These are phyloP conservation scores for Tachina fera DNA, from an alignment of 2,888 invertebrate species.

Conservation along the genomic window DNA sequence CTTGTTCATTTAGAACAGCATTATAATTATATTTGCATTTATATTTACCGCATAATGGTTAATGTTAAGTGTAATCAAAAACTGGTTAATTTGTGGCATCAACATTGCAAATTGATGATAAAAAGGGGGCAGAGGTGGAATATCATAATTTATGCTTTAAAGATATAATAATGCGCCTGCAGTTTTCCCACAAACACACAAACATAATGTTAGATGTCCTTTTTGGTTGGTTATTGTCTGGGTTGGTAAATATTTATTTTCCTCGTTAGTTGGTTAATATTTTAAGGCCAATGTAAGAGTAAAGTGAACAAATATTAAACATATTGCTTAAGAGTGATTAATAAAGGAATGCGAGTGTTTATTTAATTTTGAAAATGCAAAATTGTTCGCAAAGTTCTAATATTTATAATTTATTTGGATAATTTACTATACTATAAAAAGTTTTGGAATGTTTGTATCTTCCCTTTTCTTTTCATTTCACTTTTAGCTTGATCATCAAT, in stretches of 20 bases:
- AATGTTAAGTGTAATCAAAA: conserved; percentile 63
- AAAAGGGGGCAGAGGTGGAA: background rate
- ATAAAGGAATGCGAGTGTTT: too few species aligned
- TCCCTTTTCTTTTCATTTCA: background rate
- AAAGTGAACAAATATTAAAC: too few species aligned
- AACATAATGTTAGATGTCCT: background rate
- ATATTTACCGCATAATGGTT: conserved; percentile 57
- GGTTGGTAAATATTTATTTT: background rate
- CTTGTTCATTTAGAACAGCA: background rate
- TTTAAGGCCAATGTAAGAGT: background rate
- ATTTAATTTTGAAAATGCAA: too few species aligned
- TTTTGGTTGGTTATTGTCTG: background rate
- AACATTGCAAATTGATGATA: background rate
- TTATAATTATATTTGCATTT: conserved; percentile 54
- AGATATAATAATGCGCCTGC: background rate
- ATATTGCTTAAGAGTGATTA: too few species aligned
- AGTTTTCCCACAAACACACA: background rate
- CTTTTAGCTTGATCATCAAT: conserved; percentile 9
- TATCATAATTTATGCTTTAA: background rate
- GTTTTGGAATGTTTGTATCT: background rate
- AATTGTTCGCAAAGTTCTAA: too few species aligned
- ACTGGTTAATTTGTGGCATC: conserved; percentile 63
- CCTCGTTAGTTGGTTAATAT: background rate
- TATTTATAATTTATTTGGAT: too few species aligned
- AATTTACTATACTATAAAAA: too few species aligned